Base-by-base conservation (phyloP, 92 coral and sea anemone species). In the Metridium senile region DNA sequence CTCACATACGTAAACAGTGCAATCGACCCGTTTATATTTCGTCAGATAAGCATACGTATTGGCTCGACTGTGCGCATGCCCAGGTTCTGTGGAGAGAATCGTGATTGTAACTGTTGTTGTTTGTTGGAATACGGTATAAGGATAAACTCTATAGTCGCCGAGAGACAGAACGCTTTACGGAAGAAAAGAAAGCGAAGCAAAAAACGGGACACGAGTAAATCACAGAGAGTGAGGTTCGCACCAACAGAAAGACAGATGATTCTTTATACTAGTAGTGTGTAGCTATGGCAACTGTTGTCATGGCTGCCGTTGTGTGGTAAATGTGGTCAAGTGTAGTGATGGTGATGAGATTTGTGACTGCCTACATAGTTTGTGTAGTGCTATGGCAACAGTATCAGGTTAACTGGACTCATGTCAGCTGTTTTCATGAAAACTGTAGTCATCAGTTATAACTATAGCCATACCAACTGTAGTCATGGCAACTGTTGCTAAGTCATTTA, bases 1-100 rank as follows among this genome's bases (percentile, higher is more conserved):
- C 67, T 93, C 28, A 83, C 94, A 52, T 92, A 96, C 67, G 79
- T 79, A 0, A 96, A 89, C 76, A 87, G 93, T 70, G 93, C 89
- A 53, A 70, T 96, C 31, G 83, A 96, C 56, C 99, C 99, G 6
- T 88, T 96, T 30, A 85, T 96, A 2, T 85, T 96, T 52, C 98
- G 99, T 9, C 91, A 89, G 7, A 79, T 88, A 17, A 68, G 86
- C 54, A 56, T 74, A 1, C 74, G 68, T 30, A 52, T 68, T 51
- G 74, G 84, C 0, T 68, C 75, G 16, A 67, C 57, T 16, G 57
- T 71, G 11, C 73, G 76, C 21, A 54, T 58, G 51, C 66, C 66
- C 18, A 61, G 66, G 26, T 2, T 29, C 58, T 78, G 75, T 45
- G 74, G 33, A 26, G 76, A 71, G 25, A 58, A 63, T 54, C 69